A percentile compares a stretch with the other conserved stretches of the same genome.
Conservation (phyloP, 2,888 invertebrate genomes). For the Oeneis ivallda region DNA sequence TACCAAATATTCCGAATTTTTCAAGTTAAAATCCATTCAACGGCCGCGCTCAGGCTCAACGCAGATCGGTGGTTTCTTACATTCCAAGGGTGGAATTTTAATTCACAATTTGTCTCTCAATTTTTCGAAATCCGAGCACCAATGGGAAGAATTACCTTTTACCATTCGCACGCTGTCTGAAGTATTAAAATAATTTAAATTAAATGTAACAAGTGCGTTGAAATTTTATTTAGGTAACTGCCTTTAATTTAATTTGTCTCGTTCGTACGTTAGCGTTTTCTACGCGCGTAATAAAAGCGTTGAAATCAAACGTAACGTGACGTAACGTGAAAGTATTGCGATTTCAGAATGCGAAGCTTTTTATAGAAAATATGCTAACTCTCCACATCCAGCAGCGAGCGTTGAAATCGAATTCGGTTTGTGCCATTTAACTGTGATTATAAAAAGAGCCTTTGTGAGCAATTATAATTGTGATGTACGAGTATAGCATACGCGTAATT, state of each 20-base stretch:
- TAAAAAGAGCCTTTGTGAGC: no score
- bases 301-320: no score
- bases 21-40: slow-evolving; percentile 41
- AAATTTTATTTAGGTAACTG: background rate
- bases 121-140: slow-evolving; percentile 62
- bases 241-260: no score
- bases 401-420: no score
- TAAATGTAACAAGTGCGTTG: slow-evolving; percentile 3
- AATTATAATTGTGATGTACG: no score
- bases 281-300: no score
- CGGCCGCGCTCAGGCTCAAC: slow-evolving; percentile 41
- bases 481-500: no score
- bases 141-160: slow-evolving; percentile 65
- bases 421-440: no score
- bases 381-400: no score
- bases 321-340: no score
- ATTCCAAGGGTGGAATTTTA: slow-evolving; percentile 64
- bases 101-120: slow-evolving; percentile 66
- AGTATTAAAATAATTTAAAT: slow-evolving; percentile 21
- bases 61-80: slow-evolving; percentile 45
- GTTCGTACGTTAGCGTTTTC: background rate
- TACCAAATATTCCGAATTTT: slow-evolving; percentile 34
- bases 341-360: no score
- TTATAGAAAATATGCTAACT: no score
- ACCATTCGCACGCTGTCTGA: slow-evolving; percentile 32